phyloP scores from a whole-genome alignment of 2,113 vertebrate species.

The Cricetomys ansorgei region DNA sequence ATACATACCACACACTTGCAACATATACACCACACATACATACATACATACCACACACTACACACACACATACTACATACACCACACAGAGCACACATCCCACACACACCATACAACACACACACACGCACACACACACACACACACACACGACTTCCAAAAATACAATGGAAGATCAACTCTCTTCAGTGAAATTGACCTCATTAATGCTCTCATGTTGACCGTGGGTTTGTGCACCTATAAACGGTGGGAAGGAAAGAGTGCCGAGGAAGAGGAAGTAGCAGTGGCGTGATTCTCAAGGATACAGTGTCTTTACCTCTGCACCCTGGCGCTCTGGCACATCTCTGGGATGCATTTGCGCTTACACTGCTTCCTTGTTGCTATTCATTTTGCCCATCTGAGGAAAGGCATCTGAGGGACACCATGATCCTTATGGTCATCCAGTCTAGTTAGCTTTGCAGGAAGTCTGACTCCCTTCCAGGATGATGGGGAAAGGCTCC shows the following conservation, averaged over 20 bases:
- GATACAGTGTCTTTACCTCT: not conserved
- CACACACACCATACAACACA: too few species aligned
- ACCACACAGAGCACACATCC: not conserved
- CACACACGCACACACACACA: not conserved
- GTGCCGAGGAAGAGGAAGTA: not conserved
- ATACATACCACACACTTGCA: too few species aligned
- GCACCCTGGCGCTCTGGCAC: too few species aligned
- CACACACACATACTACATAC: not conserved
- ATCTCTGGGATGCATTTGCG: not conserved
- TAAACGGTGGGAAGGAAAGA: not conserved
- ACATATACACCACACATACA: not conserved
- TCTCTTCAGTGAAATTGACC: not conserved
- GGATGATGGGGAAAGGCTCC: not conserved
- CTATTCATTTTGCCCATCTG: not conserved
- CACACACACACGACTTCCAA: not conserved
- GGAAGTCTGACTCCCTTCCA: not conserved
- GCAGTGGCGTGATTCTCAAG: fast-evolving
- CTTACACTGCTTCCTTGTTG: not conserved
- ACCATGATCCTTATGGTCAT: not conserved
- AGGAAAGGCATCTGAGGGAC: not conserved
- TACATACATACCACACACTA: too few species aligned
- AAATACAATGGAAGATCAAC: not conserved
- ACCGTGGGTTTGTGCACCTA: not conserved
- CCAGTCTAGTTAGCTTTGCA: not conserved
- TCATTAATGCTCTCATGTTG: not conserved